Evolutionary conservation across 2,113 vertebrate species (phyloP), one percentile per base, ranked within the genome.

Genomic region (Chaetorhynchus papuensis): DNA sequence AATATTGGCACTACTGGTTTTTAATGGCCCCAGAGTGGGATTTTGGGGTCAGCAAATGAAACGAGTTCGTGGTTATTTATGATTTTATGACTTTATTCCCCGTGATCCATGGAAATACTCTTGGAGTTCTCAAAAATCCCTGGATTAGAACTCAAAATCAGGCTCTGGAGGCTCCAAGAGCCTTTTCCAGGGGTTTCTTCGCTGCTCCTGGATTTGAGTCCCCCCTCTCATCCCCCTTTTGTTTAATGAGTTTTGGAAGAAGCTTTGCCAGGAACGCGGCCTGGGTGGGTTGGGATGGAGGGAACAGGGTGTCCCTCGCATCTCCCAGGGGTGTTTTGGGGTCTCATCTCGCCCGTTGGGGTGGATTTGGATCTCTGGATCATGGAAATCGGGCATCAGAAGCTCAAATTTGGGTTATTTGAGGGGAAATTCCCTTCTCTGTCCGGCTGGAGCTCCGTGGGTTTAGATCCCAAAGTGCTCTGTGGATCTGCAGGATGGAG

Each of bases 31-130:
- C 76, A 0, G 0, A 1, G 31, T 27, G 50, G 50, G 66, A 65
- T 80, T 72, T 72, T 15, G 86, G 86, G 76, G 57, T 72, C 57
- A 64, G 85, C 75, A 42, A 80, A 88, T 9, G 76, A 87, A 87
- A 87, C 41, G 56, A 63, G 65, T 79, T 87, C 0, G 3, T 54
- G 65, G 50, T 50, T 65, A 72, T 81, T 81, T 57, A 88, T 64
- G 42, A 35, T 71, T 88, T 88, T 42, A 63, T 63, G 45, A 26
- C 31, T 56, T 22, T 21, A 10, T 57, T 72, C 31, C 8, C 18
- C 6, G 35, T 49, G 57, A 88, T 3, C 31, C 4, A 0, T 57
- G 86, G 42, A 72, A 80, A 80, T 35, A 6, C 41, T 42, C 41
- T 22, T 23, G 42, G 50, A 80, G 59, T 80, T 65, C 59, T 65